Conservation (phyloP, 2,797 vertebrate species). For the Geotrypetes seraphini region DNA sequence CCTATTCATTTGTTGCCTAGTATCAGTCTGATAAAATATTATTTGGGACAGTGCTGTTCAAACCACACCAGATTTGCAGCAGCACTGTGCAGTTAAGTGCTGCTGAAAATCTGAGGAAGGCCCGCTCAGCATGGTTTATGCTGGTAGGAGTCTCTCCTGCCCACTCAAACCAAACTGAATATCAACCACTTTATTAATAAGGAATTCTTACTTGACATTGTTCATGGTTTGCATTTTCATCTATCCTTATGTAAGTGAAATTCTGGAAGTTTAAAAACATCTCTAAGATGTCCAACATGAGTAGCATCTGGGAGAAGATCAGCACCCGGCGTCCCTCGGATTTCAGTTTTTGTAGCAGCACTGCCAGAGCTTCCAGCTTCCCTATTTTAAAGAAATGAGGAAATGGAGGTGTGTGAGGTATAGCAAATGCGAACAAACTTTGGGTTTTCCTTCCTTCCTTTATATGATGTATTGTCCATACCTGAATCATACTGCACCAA, state of each 20-base stretch:
- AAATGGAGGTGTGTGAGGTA: neutral
- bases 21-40: no score
- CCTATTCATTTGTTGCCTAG: no score
- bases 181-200: no score
- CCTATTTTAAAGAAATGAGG: slow-evolving; percentile 45
- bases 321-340: slow-evolving; percentile 85
- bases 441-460: no score
- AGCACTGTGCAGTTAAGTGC: no score
- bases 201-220: slow-evolving; percentile 79
- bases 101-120: no score
- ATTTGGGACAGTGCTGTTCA: no score
- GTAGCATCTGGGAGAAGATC: slow-evolving; percentile 77
- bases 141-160: no score
- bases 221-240: slow-evolving; percentile 76
- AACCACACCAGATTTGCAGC: no score
- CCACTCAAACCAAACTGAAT: no score
- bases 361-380: slow-evolving; percentile 87
- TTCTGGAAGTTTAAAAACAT: slow-evolving; percentile 79
- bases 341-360: slow-evolving; percentile 82
- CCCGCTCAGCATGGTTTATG: no score
- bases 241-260: slow-evolving; percentile 82
- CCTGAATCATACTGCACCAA: slow-evolving; percentile 93
- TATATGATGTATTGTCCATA: slow-evolving; percentile 22
- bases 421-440: no score
- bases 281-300: slow-evolving; percentile 82